phyloP scores from a whole-genome alignment of 2,888 invertebrate species.

The Drosophila infuscata region DNA sequence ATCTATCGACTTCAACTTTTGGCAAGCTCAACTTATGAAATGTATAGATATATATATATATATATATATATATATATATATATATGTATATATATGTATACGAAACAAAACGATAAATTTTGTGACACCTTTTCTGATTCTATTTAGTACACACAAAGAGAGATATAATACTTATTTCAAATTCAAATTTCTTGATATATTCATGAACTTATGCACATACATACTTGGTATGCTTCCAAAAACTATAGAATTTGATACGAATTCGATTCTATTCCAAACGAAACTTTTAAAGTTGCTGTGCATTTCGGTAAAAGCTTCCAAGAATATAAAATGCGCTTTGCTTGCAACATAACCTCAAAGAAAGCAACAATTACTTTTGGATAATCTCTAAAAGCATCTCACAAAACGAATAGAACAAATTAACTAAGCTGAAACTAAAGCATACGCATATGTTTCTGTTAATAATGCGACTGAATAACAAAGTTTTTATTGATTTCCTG shows the following conservation, averaged over 20 bases:
- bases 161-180: constrained; percentile 21
- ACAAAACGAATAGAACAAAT: constrained; percentile 41
- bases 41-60: constrained; percentile 11
- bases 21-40: constrained; percentile 48
- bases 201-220: constrained; percentile 5
- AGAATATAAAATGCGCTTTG: constrained; percentile 21
- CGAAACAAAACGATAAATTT: constrained; percentile 18
- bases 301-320: constrained; percentile 8
- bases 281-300: constrained; percentile 3
- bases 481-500: constrained; percentile 76
- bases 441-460: constrained; percentile 48
- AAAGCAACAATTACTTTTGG: constrained; percentile 52
- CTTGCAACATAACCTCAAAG: constrained; percentile 27
- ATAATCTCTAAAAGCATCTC: constrained; percentile 62
- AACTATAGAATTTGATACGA: constrained; percentile 12
- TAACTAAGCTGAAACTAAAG: constrained; percentile 33
- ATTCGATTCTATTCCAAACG: not conserved
- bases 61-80: constrained; percentile 9
- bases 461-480: constrained; percentile 75
- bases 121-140: constrained; percentile 39
- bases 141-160: constrained; percentile 26
- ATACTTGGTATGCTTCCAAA: constrained; percentile 30
- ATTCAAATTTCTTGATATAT: constrained; percentile 21
- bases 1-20: constrained; percentile 73
- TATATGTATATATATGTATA: constrained; percentile 2